A percentile compares a stretch with the other conserved stretches of the same genome.
phyloP scores from a whole-genome alignment of 92 coral and sea anemone species.

The Actinostola sp. region DNA sequence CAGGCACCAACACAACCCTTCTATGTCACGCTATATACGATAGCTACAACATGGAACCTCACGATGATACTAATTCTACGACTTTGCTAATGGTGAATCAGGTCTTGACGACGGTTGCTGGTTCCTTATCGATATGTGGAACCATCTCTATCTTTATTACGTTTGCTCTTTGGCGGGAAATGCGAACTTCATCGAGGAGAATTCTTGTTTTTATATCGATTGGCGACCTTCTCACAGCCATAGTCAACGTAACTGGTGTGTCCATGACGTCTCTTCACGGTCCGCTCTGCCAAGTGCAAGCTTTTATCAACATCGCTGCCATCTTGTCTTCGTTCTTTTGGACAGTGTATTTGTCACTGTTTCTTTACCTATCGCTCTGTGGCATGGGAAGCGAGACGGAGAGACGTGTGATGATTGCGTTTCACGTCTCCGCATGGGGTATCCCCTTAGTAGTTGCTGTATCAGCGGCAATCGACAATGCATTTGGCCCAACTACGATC shows the following conservation, averaged over 20 bases:
- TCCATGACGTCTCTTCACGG: neutral
- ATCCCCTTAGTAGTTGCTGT: conserved; percentile 61
- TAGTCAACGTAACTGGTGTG: conserved; percentile 30
- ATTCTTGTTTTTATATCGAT: conserved; percentile 67
- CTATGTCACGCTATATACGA: no score
- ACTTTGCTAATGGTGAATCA: neutral
- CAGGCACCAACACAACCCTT: no score
- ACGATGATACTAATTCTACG: neutral
- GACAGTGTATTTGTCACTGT: conserved; percentile 65
- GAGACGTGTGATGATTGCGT: conserved; percentile 47
- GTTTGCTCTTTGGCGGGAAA: conserved; percentile 48
- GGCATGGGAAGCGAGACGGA: conserved; percentile 55
- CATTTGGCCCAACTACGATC: conserved; percentile 32
- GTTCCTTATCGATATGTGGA: conserved; percentile 58
- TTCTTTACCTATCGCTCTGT: conserved; percentile 45
- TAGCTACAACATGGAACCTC: neutral
- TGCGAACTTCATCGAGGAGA: conserved; percentile 51
- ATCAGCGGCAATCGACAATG: conserved; percentile 28
- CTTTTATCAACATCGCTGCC: conserved; percentile 67
- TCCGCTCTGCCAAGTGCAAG: conserved; percentile 45
- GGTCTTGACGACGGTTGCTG: conserved; percentile 33
- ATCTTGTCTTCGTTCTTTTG: conserved; percentile 90
- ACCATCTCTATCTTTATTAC: conserved; percentile 47
- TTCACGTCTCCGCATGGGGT: conserved; percentile 81
- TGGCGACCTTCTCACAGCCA: conserved; percentile 66